Evolutionary conservation across 2,113 vertebrate genomes (phyloP).

Genomic region (Mirza zaza): DNA sequence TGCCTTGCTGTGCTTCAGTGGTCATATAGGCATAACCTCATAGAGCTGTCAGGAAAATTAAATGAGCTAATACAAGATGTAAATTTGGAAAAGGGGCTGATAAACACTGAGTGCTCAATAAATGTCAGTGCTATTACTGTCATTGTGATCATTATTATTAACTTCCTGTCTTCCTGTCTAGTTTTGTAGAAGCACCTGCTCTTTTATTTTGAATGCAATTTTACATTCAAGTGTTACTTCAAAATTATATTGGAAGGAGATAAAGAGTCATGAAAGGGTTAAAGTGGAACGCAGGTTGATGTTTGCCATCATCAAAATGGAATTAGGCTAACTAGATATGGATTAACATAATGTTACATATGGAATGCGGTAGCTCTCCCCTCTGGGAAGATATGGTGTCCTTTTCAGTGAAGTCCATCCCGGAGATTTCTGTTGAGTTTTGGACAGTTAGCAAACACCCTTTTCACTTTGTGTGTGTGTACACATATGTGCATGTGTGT

Average conservation of each 20-base stretch:
- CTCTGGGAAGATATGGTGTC: not conserved
- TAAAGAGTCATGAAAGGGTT: not conserved
- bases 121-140: not conserved
- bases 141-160: not conserved
- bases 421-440: not conserved
- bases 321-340: not conserved
- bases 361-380: not conserved
- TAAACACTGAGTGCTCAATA: not conserved
- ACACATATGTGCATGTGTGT: not conserved
- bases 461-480: not conserved
- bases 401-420: not conserved
- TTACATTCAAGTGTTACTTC: not conserved
- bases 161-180: not conserved
- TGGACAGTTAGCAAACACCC: not conserved
- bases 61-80: not conserved
- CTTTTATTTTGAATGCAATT: not conserved
- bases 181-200: not conserved
- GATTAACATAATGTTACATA: not conserved
- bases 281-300: not conserved
- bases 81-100: not conserved
- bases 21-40: not conserved
- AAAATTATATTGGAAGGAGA: not conserved
- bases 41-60: not conserved
- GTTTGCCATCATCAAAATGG: not conserved
- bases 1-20: not conserved